Evolutionary conservation across 2,113 vertebrate species (phyloP).

Genomic region (Stomatorhinus ivindoensis): DNA sequence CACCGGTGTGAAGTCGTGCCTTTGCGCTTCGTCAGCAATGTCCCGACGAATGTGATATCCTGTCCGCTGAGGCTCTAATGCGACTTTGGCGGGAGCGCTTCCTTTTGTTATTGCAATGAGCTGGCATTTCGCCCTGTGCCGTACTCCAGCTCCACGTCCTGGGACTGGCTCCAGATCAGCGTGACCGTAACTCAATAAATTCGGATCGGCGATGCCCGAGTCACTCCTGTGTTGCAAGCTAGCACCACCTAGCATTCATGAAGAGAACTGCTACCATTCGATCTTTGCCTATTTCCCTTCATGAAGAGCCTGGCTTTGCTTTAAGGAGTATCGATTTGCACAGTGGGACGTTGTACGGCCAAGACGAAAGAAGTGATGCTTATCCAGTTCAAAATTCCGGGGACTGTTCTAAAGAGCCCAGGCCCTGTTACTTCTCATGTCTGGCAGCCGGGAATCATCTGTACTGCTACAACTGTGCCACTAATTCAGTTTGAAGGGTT

Average conservation of each 20-base stretch:
- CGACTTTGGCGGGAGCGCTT: neutral
- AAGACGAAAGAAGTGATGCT: neutral
- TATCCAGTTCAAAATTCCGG: neutral
- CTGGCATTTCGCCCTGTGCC: neutral
- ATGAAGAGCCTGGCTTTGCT: neutral
- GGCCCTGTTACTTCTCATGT: neutral
- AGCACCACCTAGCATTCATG: slow-evolving; percentile 4
- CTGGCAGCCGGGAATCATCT: neutral
- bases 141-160: neutral
- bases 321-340: neutral
- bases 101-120: neutral
- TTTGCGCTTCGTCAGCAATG: neutral
- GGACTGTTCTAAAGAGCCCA: neutral
- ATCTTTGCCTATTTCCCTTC: neutral
- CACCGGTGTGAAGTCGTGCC: neutral
- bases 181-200: neutral
- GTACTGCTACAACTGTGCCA: neutral
- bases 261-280: neutral
- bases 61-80: neutral
- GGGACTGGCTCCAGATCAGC: neutral
- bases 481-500: neutral
- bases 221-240: neutral
- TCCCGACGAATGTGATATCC: neutral
- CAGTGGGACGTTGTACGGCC: neutral
- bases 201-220: neutral